phyloP scores from a whole-genome alignment of 2,888 invertebrate genomes.

The Trypoxylon attenuatum region DNA sequence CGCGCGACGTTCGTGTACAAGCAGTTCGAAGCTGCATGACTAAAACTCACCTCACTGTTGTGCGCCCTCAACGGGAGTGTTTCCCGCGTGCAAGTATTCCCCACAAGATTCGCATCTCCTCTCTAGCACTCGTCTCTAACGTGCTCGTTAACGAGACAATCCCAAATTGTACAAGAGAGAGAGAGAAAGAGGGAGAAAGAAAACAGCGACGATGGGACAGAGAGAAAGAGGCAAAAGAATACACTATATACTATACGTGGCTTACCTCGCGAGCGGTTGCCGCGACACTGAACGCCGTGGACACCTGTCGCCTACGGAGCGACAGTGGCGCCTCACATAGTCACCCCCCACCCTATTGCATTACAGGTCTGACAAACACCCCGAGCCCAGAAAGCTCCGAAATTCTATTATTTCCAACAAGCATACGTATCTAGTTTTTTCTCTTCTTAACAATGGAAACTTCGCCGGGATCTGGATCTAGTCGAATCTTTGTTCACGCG shows the following conservation, averaged over 20 bases:
- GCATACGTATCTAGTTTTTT: not conserved
- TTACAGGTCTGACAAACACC: too few relatives aligned
- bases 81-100: conserved; percentile 48
- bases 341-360: conserved; percentile 39
- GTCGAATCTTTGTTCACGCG: too few relatives aligned
- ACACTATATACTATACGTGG: conserved; percentile 52
- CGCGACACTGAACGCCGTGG: conserved; percentile 72
- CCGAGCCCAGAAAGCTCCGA: too few relatives aligned
- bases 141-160: too few relatives aligned
- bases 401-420: too few relatives aligned
- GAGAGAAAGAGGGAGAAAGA: not conserved
- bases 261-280: conserved; percentile 73
- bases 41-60: conserved; percentile 45
- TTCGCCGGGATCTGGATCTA: too few relatives aligned
- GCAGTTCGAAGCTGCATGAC: conserved; percentile 56
- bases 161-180: not conserved
- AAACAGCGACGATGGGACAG: not conserved
- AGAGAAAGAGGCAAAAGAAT: conserved; percentile 22
- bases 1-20: too few relatives aligned
- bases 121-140: conserved; percentile 27
- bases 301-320: conserved; percentile 71
- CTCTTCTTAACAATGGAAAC: too few relatives aligned
- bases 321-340: conserved; percentile 62
- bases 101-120: conserved; percentile 17
- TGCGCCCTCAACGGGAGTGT: conserved; percentile 43